These are phyloP conservation scores for Agonopterix arenella DNA, from an alignment of 2,888 invertebrate species.

Conservation along the genomic window DNA sequence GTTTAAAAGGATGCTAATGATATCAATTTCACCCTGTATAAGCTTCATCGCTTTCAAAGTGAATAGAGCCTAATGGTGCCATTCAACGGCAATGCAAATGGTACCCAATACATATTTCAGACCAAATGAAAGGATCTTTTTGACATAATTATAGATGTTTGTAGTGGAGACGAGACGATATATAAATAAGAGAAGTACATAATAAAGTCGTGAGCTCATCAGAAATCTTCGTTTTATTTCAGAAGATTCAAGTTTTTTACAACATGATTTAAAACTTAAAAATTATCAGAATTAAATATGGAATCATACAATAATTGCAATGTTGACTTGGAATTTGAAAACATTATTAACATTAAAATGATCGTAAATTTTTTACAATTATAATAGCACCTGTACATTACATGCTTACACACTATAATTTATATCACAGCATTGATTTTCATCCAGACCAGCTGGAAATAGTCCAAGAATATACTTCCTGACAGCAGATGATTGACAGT, in stretches of 20 bases:
- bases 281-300: not conserved
- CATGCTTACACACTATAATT: constrained; percentile 15
- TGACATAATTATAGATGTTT: not conserved
- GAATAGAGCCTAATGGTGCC: too few species aligned
- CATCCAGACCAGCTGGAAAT: constrained; percentile 20
- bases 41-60: too few species aligned
- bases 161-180: not conserved
- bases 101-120: too few species aligned
- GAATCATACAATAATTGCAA: not conserved
- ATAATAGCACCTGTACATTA: not conserved
- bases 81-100: too few species aligned
- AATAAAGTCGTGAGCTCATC: not conserved
- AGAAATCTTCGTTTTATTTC: not conserved
- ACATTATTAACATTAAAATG: not conserved
- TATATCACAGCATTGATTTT: constrained; percentile 38
- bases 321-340: not conserved
- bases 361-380: not conserved
- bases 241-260: not conserved
- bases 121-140: too few species aligned
- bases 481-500: too few species aligned
- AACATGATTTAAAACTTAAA: constrained; percentile 18
- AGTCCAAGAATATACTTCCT: constrained; percentile 6
- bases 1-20: too few species aligned
- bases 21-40: too few species aligned
- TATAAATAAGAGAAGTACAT: not conserved